Percentiles rank a stretch among this genome's conserved stretches.
These are phyloP conservation scores for Falco columbarius DNA, from an alignment of 2,797 vertebrate species.

Conservation along the genomic window DNA sequence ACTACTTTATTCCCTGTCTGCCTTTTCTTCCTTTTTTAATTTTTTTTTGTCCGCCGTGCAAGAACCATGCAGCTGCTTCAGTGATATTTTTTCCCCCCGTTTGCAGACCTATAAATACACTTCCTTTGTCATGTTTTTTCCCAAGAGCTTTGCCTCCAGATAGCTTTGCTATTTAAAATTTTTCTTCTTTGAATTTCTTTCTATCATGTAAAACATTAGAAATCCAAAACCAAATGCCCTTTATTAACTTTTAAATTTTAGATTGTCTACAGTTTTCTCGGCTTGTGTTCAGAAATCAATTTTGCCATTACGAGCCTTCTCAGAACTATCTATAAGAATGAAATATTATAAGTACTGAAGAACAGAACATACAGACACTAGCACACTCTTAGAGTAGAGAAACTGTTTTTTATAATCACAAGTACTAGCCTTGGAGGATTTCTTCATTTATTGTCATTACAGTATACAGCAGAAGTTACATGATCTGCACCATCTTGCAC, in stretches of 20 bases:
- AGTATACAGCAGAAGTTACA: not conserved
- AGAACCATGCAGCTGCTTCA: constrained; percentile 28
- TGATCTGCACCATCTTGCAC: not conserved
- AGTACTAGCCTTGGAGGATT: not conserved
- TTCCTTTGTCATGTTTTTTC: constrained; percentile 42
- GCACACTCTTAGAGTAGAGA: not conserved
- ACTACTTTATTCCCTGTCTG: not conserved
- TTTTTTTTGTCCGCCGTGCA: not conserved
- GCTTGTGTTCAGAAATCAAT: not conserved
- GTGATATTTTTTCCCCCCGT: not conserved
- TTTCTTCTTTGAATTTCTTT: not conserved
- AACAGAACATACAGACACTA: not conserved
- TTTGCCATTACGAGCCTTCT: not conserved
- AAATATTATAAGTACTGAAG: not conserved
- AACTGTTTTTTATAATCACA: not conserved
- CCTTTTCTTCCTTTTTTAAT: not conserved
- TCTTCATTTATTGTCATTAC: not conserved
- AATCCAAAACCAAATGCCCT: not conserved
- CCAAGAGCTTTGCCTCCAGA: constrained; percentile 27
- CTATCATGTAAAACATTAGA: not conserved
- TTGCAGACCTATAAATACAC: constrained; percentile 50
- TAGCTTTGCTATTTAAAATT: constrained; percentile 2
- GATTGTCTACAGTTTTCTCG: not conserved
- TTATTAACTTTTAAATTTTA: not conserved
- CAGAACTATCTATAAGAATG: not conserved